Percentiles rank a stretch among this genome's conserved stretches.
These are phyloP conservation scores for Atta cephalotes DNA, from an alignment of 1,140 invertebrate genomes.

Conservation along the genomic window DNA sequence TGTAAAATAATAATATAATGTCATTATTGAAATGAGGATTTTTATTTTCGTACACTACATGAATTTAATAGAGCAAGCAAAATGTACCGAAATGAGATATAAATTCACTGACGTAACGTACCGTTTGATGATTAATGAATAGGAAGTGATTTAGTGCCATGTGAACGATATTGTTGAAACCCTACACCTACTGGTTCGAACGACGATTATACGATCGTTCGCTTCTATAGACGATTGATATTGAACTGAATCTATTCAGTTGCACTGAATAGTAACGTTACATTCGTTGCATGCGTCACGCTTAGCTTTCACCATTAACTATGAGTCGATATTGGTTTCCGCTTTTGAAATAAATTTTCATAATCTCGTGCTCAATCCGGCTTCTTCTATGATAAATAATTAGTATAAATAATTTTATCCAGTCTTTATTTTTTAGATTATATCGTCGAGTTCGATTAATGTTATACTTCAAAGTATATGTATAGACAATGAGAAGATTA, in stretches of 20 bases:
- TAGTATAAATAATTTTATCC: background rate
- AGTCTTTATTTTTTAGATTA: background rate
- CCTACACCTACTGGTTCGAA: background rate
- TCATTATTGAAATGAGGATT: background rate
- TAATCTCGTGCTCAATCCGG: background rate
- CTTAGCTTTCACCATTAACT: constrained; percentile 29
- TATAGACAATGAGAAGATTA: background rate
- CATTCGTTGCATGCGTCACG: constrained; percentile 32
- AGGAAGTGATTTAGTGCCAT: constrained; percentile 54
- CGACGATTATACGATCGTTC: constrained; percentile 42
- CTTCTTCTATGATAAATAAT: background rate
- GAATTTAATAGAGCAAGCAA: constrained; percentile 32
- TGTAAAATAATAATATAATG: constrained; percentile 12
- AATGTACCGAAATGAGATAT: constrained; percentile 43
- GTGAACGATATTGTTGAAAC: constrained; percentile 50
- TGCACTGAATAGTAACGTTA: constrained; percentile 38
- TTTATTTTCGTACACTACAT: background rate
- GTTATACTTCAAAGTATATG: background rate
- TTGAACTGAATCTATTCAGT: constrained; percentile 48
- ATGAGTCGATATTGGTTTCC: constrained; percentile 23
- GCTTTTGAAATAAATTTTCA: constrained; percentile 24
- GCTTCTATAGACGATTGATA: constrained; percentile 33
- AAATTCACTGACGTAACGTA: constrained; percentile 40
- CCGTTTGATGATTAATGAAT: constrained; percentile 46
- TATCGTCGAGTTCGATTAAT: background rate